phyloP scores from a whole-genome alignment of 2,888 invertebrate species.

The Melinaea marsaeus region DNA sequence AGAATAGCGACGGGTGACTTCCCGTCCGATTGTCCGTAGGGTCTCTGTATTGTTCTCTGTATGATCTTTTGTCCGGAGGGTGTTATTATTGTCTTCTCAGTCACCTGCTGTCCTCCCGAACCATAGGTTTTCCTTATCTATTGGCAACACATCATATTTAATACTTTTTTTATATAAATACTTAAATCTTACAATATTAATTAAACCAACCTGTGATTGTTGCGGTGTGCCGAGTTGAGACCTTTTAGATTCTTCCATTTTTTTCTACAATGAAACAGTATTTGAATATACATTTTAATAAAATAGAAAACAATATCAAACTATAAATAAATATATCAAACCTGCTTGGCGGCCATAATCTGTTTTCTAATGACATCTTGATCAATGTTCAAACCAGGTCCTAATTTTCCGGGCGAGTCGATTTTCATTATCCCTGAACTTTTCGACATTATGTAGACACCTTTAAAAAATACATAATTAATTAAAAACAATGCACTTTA shows the following conservation, averaged over 20 bases:
- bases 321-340: constrained; percentile 27
- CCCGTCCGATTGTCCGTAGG: constrained; percentile 44
- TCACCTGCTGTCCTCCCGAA: constrained; percentile 63
- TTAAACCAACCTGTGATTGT: constrained; percentile 46
- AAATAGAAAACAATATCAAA: neutral
- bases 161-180: neutral
- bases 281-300: neutral
- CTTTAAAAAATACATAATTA: constrained; percentile 53
- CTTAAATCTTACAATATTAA: neutral
- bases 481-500: constrained; percentile 8
- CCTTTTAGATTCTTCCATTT: constrained; percentile 62
- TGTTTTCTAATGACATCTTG: constrained; percentile 73
- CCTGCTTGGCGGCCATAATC: constrained; percentile 73
- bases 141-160: constrained; percentile 6
- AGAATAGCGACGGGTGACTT: constrained; percentile 68
- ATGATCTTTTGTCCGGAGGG: constrained; percentile 76
- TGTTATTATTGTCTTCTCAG: constrained; percentile 74
- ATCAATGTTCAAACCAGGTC: constrained; percentile 71
- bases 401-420: constrained; percentile 79
- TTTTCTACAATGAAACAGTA: constrained; percentile 48
- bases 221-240: constrained; percentile 47
- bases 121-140: constrained; percentile 59
- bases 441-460: constrained; percentile 87
- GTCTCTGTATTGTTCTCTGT: constrained; percentile 69
- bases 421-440: constrained; percentile 86